Percentiles rank a stretch among this genome's conserved stretches.
These are phyloP conservation scores for Heliconius hortense DNA, from an alignment of 2,888 invertebrate species.

Conservation along the genomic window DNA sequence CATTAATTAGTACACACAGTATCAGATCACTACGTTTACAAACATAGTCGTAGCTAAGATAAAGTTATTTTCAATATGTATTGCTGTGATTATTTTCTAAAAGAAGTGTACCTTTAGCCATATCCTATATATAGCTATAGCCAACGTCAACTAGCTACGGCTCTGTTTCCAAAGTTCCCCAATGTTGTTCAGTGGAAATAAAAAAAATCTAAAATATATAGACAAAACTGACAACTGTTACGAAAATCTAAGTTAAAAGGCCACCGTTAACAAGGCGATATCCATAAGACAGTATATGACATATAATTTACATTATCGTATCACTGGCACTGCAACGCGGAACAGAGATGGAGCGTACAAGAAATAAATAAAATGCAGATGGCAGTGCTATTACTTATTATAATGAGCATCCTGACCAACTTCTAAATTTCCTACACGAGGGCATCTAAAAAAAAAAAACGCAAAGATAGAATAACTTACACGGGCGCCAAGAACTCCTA, in stretches of 20 bases:
- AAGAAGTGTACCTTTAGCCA: background rate
- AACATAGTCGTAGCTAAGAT: slow-evolving; percentile 20
- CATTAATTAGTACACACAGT: slow-evolving; percentile 32
- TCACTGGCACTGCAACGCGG: slow-evolving; percentile 36
- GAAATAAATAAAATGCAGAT: slow-evolving; percentile 49
- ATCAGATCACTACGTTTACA: slow-evolving; percentile 32
- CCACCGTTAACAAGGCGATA: slow-evolving; percentile 64
- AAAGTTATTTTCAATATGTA: background rate
- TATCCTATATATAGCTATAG: too few relatives aligned
- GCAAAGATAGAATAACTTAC: slow-evolving; percentile 47
- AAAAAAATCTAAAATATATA: slow-evolving; percentile 27
- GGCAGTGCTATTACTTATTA: slow-evolving; percentile 60
- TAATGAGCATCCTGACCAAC: slow-evolving; percentile 76
- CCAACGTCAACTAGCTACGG: slow-evolving; percentile 7
- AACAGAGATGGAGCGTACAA: slow-evolving; percentile 27
- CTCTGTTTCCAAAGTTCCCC: slow-evolving; percentile 14
- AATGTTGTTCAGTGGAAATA: slow-evolving; percentile 12
- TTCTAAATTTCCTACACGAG: slow-evolving; percentile 46
- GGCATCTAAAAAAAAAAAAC: slow-evolving; percentile 36
- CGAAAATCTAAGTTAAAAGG: slow-evolving; percentile 55
- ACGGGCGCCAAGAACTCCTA: slow-evolving; percentile 47
- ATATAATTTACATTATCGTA: slow-evolving; percentile 12
- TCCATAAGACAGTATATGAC: slow-evolving; percentile 44
- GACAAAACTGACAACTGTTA: slow-evolving; percentile 40
- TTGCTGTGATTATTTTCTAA: background rate